Conservation (phyloP, 53 echinoderm and acorn worm genomes). For the Echinometra lucunter region DNA sequence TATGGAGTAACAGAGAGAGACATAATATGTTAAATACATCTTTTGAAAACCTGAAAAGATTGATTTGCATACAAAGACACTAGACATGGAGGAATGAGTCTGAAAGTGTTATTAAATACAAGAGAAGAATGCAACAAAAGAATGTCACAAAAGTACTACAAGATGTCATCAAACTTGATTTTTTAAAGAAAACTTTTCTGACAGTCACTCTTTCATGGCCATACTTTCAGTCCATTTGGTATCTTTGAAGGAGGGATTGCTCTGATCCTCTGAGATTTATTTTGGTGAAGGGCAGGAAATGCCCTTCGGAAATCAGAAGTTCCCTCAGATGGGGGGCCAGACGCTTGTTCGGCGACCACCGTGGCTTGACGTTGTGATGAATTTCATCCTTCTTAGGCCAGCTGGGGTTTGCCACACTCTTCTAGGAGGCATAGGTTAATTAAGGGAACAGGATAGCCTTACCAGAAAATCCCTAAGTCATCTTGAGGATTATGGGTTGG, state of each 20-base stretch:
- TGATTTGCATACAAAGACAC: too few relatives aligned
- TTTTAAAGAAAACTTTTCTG: neutral
- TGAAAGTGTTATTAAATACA: neutral
- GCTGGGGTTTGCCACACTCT: neutral
- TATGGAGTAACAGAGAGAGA: neutral
- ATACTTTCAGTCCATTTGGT: conserved; percentile 12
- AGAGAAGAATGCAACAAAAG: neutral
- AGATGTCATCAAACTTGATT: conserved; percentile 24
- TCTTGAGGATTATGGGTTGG: neutral
- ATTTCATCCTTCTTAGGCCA: conserved; percentile 52
- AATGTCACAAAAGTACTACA: neutral
- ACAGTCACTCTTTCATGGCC: conserved; percentile 55
- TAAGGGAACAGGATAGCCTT: neutral
- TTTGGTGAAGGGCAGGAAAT: conserved; percentile 60
- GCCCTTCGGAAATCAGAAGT: conserved; percentile 64
- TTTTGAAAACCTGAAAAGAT: too few relatives aligned
- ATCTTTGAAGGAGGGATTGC: conserved; percentile 6
- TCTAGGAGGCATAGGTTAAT: neutral
- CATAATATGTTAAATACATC: too few relatives aligned
- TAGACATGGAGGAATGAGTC: too few relatives aligned
- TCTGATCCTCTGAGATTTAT: conserved; percentile 53
- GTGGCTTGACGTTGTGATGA: conserved; percentile 31
- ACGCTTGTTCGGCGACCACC: conserved; percentile 26
- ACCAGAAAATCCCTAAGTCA: conserved; percentile 26
- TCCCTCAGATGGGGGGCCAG: conserved; percentile 38